A percentile compares a stretch with the other conserved stretches of the same genome.
Evolutionary conservation across 2,113 vertebrate species (phyloP).

Genomic region (Elephas maximus): DNA sequence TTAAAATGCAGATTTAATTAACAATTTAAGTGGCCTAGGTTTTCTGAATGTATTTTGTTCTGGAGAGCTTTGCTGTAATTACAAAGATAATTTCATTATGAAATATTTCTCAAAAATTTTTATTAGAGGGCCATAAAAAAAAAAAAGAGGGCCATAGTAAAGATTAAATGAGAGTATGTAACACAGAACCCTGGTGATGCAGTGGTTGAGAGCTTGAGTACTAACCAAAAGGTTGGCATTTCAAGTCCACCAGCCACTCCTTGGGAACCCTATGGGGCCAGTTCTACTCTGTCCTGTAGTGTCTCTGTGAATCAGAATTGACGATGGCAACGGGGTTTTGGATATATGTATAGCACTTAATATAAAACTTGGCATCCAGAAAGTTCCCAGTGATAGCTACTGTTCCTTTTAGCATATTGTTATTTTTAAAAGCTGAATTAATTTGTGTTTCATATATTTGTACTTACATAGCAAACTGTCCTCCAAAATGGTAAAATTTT

Average conservation of each 20-base stretch:
- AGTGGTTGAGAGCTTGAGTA: too few species aligned
- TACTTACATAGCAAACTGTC: background rate
- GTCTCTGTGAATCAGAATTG: too few species aligned
- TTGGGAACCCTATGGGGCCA: too few species aligned
- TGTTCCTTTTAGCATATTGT: background rate
- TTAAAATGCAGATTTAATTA: slow-evolving; percentile 39
- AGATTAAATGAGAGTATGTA: background rate
- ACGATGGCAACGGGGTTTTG: too few species aligned
- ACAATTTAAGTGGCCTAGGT: background rate
- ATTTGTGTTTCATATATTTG: background rate
- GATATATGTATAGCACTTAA: background rate
- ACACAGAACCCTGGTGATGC: too few species aligned
- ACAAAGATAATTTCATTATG: slow-evolving; percentile 31
- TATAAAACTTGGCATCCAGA: background rate
- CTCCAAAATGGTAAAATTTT: background rate
- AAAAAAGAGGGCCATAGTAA: background rate
- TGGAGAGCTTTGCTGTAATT: slow-evolving; percentile 1
- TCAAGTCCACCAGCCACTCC: too few species aligned
- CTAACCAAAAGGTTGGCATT: too few species aligned
- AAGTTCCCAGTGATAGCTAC: background rate
- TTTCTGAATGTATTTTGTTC: slow-evolving; percentile 44
- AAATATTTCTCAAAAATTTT: slow-evolving; percentile 44
- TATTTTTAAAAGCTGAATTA: slow-evolving; percentile 15
- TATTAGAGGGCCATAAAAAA: background rate
- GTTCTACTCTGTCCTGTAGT: too few species aligned